Percentiles rank a stretch among this genome's conserved stretches.
phyloP scores from a whole-genome alignment of 2,797 vertebrate species.

The Sphenodon punctatus region DNA sequence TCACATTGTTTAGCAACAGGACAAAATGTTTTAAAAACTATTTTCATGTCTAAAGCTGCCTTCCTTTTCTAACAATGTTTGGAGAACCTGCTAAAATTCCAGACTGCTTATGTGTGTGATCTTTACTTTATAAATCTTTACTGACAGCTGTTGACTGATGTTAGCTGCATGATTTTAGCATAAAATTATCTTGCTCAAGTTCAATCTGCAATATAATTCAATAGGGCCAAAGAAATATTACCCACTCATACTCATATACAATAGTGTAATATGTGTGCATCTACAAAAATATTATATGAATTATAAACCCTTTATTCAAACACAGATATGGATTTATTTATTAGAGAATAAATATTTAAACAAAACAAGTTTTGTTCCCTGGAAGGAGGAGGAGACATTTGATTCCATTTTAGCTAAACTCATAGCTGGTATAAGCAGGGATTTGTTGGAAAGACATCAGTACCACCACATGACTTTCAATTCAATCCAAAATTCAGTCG shows the following conservation, averaged over 20 bases:
- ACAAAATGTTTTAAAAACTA: not conserved
- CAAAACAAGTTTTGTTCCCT: not conserved
- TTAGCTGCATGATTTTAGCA: not conserved
- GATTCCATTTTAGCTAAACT: not conserved
- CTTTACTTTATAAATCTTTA: not conserved
- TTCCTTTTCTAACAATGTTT: not conserved
- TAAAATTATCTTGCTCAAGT: not conserved
- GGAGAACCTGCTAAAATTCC: not conserved
- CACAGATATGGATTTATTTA: not conserved
- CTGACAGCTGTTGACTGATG: not conserved
- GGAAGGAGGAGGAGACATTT: rapidly evolving
- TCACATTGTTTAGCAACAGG: not conserved
- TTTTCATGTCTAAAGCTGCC: not conserved
- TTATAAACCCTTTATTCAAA: too few species aligned
- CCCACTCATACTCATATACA: too few species aligned
- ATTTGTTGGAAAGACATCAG: not conserved
- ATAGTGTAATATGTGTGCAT: too few species aligned
- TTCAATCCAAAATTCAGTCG: not conserved
- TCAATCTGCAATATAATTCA: not conserved
- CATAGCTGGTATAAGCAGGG: not conserved
- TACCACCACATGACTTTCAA: not conserved
- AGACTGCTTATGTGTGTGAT: not conserved
- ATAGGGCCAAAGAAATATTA: not conserved
- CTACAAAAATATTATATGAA: too few species aligned
- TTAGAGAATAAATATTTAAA: not conserved